phyloP scores from a whole-genome alignment of 2,888 invertebrate genomes.

The Ormyrus thymus region DNA sequence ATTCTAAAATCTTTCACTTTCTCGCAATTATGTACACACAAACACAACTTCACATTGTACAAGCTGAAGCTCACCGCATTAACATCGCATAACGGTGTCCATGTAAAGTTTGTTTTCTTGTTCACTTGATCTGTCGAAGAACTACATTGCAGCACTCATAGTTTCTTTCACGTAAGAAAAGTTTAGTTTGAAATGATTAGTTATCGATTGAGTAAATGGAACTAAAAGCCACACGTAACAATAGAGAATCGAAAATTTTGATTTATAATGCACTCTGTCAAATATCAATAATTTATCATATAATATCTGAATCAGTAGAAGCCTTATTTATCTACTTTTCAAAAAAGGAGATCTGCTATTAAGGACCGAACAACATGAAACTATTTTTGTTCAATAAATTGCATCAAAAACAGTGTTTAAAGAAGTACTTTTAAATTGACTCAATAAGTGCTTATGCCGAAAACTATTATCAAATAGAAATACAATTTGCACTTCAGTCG shows the following conservation, averaged over 20 bases:
- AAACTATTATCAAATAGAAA: background rate
- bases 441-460: conserved; percentile 18
- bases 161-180: conserved; percentile 20
- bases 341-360: too few relatives aligned
- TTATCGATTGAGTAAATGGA: conserved; percentile 40
- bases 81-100: conserved; percentile 35
- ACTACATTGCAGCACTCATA: conserved; percentile 30
- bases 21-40: conserved; percentile 41
- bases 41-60: conserved; percentile 43
- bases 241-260: background rate
- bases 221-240: background rate
- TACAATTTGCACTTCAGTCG: background rate
- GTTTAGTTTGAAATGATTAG: conserved; percentile 3
- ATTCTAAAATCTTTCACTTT: conserved; percentile 41
- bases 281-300: background rate
- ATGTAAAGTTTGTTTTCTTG: background rate
- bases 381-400: conserved; percentile 3
- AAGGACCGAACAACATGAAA: background rate
- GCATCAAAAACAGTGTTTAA: conserved; percentile 8
- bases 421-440: conserved; percentile 19
- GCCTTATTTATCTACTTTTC: too few relatives aligned
- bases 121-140: conserved; percentile 19
- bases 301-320: too few relatives aligned
- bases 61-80: conserved; percentile 42
- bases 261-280: conserved; percentile 14